phyloP scores from a whole-genome alignment of 2,113 vertebrate genomes.

The Castor canadensis region DNA sequence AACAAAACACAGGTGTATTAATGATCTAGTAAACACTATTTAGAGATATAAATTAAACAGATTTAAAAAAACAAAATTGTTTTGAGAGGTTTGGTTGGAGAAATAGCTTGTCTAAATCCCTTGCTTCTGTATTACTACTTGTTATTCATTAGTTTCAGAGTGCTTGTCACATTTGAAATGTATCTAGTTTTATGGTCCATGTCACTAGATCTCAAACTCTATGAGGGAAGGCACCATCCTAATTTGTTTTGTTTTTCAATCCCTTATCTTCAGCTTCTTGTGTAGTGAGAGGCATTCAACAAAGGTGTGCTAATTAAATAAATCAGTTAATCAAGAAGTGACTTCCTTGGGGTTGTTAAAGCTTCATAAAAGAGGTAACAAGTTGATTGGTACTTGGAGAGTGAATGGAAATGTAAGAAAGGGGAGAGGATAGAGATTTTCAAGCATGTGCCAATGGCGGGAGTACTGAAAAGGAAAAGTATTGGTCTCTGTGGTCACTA shows the following conservation, averaged over 20 bases:
- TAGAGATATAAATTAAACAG: not conserved
- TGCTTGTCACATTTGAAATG: not conserved
- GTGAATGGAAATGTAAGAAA: not conserved
- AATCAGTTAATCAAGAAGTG: not conserved
- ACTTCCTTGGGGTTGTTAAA: not conserved
- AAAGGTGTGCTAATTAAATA: too few species aligned
- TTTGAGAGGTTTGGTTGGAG: not conserved
- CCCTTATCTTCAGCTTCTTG: not conserved
- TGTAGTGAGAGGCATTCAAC: not conserved
- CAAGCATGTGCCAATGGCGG: not conserved
- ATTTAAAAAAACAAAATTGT: not conserved
- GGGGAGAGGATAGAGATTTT: not conserved
- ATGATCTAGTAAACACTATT: not conserved
- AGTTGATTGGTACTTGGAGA: not conserved
- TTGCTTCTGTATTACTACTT: not conserved
- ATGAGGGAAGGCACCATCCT: not conserved
- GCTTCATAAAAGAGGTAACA: not conserved
- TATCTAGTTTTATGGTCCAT: not conserved
- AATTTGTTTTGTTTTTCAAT: not conserved
- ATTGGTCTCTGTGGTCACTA: not conserved
- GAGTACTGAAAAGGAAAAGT: not conserved
- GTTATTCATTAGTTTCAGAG: not conserved
- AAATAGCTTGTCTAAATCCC: not conserved
- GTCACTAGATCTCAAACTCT: not conserved
- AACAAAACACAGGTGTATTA: not conserved